Base-by-base conservation (phyloP, 92 coral and sea anemone species). In the Palythoa grandiflora region DNA sequence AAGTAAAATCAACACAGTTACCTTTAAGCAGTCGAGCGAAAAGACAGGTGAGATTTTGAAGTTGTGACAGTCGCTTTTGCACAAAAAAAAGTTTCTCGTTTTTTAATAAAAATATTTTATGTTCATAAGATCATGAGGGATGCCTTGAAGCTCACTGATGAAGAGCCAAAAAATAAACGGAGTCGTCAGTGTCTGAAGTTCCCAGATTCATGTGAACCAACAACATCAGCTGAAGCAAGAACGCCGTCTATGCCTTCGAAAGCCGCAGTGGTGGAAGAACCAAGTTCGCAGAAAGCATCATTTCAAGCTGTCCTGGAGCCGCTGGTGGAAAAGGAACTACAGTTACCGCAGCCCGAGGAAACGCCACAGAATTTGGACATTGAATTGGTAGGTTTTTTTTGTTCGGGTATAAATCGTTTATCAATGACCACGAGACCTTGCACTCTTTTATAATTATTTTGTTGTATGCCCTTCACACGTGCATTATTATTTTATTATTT, bases 1-100 rank as follows among this genome's bases (percentile, higher is more conserved):
- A 76, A 76, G 28, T 51, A 48, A 76, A 76, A 51, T 47, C 80
- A 76, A 55, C 80, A 4, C 79, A 76, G 63, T 76, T 61, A 51
- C 80, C 80, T 8, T 35, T 19, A 55, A 76, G 80, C 36, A 10
- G 80, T 36, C 39, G 57, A 47, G 19, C 79, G 37, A 74, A 74
- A 47, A 40, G 79, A 74, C 57, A 74, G 61, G 80, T 76, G 40
- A 48, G 63, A 20, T 48, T 76, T 51, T 57, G 15, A 57, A 57
- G 2, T 57, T 57, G 50, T 44, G 50, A 44, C 50, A 44, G 50
- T 44, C 50, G 50, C 50, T 2, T 44, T 44, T 2, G 50, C 50
- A 44, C 50, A 4, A 59, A 59, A 59, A 59, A 9, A 59, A 51
- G 11, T 6, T 51, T 51, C 11, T 51, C 55, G 4, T 13, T 59